Conservation (phyloP, 2,888 invertebrate species). For the Limenitis arthemis region DNA sequence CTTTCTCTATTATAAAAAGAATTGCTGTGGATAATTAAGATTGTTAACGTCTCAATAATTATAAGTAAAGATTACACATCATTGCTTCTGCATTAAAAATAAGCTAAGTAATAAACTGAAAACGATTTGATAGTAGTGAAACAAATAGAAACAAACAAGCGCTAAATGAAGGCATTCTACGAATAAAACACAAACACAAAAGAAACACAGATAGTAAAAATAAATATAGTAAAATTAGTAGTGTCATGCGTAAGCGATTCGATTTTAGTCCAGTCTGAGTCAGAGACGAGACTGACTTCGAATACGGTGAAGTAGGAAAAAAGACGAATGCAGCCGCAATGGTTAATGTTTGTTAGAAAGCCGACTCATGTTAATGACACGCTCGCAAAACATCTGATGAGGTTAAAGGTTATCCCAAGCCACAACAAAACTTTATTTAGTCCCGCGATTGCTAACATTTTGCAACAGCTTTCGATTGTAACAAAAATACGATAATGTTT, state of each 20-base stretch:
- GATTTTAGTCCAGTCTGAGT: background rate
- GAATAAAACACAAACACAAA: slow-evolving; percentile 15
- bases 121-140: slow-evolving; percentile 28
- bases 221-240: slow-evolving; percentile 26
- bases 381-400: slow-evolving; percentile 30
- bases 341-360: slow-evolving; percentile 47
- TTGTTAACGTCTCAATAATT: slow-evolving; percentile 1
- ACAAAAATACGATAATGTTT: slow-evolving; percentile 1
- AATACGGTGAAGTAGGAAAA: slow-evolving; percentile 19
- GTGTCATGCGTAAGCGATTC: slow-evolving; percentile 27
- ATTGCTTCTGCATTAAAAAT: slow-evolving; percentile 67
- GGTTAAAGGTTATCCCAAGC: slow-evolving; percentile 52
- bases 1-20: slow-evolving; percentile 46
- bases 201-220: slow-evolving; percentile 23
- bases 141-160: slow-evolving; percentile 27
- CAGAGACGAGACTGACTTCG: slow-evolving; percentile 3
- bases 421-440: slow-evolving; percentile 65
- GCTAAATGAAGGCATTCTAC: slow-evolving; percentile 19
- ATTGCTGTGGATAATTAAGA: slow-evolving; percentile 57
- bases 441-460: slow-evolving; percentile 33
- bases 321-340: slow-evolving; percentile 64
- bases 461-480: slow-evolving; percentile 1
- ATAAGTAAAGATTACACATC: slow-evolving; percentile 28
- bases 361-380: slow-evolving; percentile 44
- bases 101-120: slow-evolving; percentile 36